Evolutionary conservation across 2,888 invertebrate genomes (phyloP).

Genomic region (Ophioninae sp.): DNA sequence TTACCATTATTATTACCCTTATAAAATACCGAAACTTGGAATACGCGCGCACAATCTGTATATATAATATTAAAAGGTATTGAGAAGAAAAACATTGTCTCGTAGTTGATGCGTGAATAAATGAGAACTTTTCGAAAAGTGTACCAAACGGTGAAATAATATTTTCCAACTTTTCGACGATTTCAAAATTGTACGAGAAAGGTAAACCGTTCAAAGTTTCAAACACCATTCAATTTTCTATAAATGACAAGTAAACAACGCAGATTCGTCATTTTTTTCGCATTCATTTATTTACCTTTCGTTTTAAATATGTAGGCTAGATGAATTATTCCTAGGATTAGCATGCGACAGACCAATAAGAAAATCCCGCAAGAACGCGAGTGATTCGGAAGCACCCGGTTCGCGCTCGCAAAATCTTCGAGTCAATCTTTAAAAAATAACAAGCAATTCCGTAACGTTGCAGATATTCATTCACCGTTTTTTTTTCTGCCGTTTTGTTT

Average conservation of each 20-base stretch:
- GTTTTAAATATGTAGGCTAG: conserved; percentile 31
- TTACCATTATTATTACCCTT: conserved; percentile 20
- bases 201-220: conserved; percentile 64
- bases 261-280: conserved; percentile 61
- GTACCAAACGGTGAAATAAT: conserved; percentile 56
- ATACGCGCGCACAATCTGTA: conserved; percentile 27
- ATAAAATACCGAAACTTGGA: not conserved
- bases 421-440: not conserved
- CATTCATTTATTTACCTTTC: conserved; percentile 7
- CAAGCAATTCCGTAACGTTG: conserved; percentile 33
- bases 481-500: not conserved
- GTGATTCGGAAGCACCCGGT: conserved; percentile 53
- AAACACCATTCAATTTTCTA: conserved; percentile 50
- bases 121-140: conserved; percentile 29
- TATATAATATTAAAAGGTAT: conserved; percentile 25
- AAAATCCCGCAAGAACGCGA: conserved; percentile 63
- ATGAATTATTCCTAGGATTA: conserved; percentile 72
- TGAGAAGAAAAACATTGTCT: conserved; percentile 23
- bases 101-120: conserved; percentile 51
- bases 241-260: conserved; percentile 61
- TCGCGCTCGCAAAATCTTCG: conserved; percentile 8
- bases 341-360: conserved; percentile 66
- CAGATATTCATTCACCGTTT: not conserved
- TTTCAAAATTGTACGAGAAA: no score
- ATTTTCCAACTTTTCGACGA: no score